These are phyloP conservation scores for Oenanthe oenanthe DNA, from an alignment of 2,113 vertebrate species.

Conservation along the genomic window DNA sequence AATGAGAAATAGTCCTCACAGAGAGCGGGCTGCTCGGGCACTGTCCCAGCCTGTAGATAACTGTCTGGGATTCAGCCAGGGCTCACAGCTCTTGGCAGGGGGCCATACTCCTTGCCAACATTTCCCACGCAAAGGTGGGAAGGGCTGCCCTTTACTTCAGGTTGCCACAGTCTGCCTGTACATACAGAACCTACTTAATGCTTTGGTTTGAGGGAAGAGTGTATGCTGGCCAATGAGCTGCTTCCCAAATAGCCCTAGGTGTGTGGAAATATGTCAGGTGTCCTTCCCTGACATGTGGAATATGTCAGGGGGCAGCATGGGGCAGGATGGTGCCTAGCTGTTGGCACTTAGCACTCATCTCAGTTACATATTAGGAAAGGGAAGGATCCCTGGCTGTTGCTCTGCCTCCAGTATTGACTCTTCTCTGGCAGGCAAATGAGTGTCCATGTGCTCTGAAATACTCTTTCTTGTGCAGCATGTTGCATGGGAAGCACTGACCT, in stretches of 20 bases:
- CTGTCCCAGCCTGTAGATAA: background rate
- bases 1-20: background rate
- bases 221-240: constrained; percentile 28
- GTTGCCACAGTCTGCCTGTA: background rate
- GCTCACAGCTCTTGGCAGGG: background rate
- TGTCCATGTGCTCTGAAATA: background rate
- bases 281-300: background rate
- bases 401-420: background rate
- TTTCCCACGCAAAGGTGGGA: constrained; percentile 32
- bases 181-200: background rate
- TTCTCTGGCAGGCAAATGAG: background rate
- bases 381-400: constrained; percentile 9
- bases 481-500: constrained; percentile 56
- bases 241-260: background rate
- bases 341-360: background rate
- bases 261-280: background rate
- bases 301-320: background rate
- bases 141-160: constrained; percentile 12
- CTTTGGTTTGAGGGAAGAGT: background rate
- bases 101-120: background rate
- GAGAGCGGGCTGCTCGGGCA: background rate
- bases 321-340: background rate
- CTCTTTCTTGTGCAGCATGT: background rate
- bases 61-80: constrained; percentile 8
- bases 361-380: background rate